These are phyloP conservation scores for Zygothrica quintamaculata DNA, from an alignment of 2,888 invertebrate species.

Conservation along the genomic window DNA sequence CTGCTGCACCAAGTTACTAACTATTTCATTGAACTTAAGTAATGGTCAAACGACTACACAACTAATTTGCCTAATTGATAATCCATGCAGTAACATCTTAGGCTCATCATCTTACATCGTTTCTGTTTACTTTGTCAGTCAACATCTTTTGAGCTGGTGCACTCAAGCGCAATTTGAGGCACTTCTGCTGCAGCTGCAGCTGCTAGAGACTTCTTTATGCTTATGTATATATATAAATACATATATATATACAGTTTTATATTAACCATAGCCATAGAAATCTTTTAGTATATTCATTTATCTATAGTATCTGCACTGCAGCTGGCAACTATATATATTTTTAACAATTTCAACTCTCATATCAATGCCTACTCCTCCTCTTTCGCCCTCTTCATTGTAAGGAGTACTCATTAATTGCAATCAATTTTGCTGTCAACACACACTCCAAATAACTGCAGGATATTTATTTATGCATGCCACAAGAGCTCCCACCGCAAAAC, in stretches of 20 bases:
- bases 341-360: too few relatives aligned
- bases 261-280: conserved; percentile 31
- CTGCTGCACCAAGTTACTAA: too few relatives aligned
- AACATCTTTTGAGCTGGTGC: conserved; percentile 68
- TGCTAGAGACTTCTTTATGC: neutral
- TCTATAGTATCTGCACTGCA: conserved; percentile 13
- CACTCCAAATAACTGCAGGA: conserved; percentile 76
- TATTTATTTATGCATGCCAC: conserved; percentile 71
- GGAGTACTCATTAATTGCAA: conserved; percentile 71
- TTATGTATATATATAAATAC: too few relatives aligned
- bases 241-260: conserved; percentile 23
- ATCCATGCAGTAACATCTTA: conserved; percentile 62
- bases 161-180: conserved; percentile 59
- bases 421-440: conserved; percentile 78
- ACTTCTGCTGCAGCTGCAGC: conserved; percentile 51
- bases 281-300: conserved; percentile 13
- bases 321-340: too few relatives aligned
- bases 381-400: too few relatives aligned
- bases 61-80: conserved; percentile 78
- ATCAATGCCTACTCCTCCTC: neutral
- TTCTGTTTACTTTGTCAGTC: conserved; percentile 53
- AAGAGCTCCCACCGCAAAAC: conserved; percentile 32
- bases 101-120: conserved; percentile 29
- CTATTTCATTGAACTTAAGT: too few relatives aligned
- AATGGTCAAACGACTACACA: conserved; percentile 41